Percentiles rank a stretch among this genome's conserved stretches.
Evolutionary conservation across 2,113 vertebrate genomes (phyloP).

Genomic region (Rhynchopsitta pachyrhyncha): DNA sequence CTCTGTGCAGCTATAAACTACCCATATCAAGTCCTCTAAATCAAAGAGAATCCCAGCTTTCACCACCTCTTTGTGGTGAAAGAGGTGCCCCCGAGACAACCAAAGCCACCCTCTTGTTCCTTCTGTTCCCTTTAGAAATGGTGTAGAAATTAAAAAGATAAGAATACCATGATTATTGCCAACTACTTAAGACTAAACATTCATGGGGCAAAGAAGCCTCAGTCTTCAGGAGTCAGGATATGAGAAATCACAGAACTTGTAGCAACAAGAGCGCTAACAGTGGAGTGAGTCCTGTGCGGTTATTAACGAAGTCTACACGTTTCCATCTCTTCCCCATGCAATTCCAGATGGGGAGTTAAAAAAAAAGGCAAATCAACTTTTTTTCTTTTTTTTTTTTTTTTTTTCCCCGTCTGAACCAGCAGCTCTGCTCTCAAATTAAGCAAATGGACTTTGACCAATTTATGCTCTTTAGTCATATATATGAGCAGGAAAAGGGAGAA

Average conservation of each 20-base stretch:
- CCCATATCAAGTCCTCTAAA: neutral
- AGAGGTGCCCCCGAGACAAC: neutral
- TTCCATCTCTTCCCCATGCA: neutral
- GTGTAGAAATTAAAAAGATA: neutral
- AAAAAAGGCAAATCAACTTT: neutral
- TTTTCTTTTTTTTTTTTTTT: no score
- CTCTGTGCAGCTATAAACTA: neutral
- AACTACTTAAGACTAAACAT: neutral
- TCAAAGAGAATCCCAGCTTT: neutral
- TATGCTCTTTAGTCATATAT: neutral
- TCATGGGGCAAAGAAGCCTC: neutral
- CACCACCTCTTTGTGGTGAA: neutral
- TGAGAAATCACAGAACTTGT: neutral
- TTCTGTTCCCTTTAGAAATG: neutral
- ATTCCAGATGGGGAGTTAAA: rapidly evolving
- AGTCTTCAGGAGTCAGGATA: neutral
- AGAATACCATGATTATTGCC: neutral
- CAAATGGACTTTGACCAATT: neutral
- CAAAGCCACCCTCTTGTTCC: neutral
- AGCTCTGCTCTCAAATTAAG: neutral
- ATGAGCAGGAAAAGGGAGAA: neutral
- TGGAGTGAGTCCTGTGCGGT: neutral
- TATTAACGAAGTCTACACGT: neutral
- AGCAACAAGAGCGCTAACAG: neutral
- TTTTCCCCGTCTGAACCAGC: neutral